A percentile compares a stretch with the other conserved stretches of the same genome.
These are phyloP conservation scores for Pyrochroa serraticornis DNA, from an alignment of 2,888 invertebrate genomes.

Conservation along the genomic window DNA sequence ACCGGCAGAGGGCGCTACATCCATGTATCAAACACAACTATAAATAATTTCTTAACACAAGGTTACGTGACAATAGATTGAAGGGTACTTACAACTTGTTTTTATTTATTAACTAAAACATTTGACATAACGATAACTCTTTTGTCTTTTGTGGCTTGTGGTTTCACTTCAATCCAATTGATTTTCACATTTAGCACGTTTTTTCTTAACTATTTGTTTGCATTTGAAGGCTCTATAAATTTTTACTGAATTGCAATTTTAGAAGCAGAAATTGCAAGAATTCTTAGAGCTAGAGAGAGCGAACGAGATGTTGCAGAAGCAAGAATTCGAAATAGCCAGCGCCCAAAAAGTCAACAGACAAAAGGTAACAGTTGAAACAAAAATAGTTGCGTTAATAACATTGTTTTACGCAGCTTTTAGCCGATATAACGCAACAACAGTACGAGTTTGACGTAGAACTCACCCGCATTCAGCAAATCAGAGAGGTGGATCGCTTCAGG, in stretches of 20 bases:
- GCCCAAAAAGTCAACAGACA: slow-evolving; percentile 68
- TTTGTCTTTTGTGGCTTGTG: no score
- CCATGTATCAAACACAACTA: no score
- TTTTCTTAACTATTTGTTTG: background rate
- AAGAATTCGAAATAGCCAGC: slow-evolving; percentile 70
- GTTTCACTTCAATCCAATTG: no score
- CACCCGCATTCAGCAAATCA: slow-evolving; percentile 70
- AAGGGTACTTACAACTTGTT: no score
- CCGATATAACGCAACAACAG: slow-evolving; percentile 67
- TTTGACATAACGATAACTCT: no score
- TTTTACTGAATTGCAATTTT: slow-evolving; percentile 34
- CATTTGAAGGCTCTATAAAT: slow-evolving; percentile 1
- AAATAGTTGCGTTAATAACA: slow-evolving; percentile 8
- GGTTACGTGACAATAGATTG: no score
- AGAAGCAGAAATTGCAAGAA: slow-evolving; percentile 63
- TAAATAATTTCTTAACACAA: no score
- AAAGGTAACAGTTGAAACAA: slow-evolving; percentile 53
- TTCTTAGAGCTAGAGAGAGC: slow-evolving; percentile 67
- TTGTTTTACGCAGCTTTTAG: slow-evolving; percentile 59
- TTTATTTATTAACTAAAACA: no score
- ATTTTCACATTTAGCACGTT: no score
- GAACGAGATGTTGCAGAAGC: slow-evolving; percentile 67
- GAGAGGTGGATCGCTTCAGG: slow-evolving; percentile 67
- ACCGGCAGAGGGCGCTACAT: no score
- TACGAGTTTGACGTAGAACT: slow-evolving; percentile 70